Evolutionary conservation across 2,888 invertebrate genomes (phyloP), one percentile per base, ranked within the genome.

Genomic region (Orthonychiurus folsomi): DNA sequence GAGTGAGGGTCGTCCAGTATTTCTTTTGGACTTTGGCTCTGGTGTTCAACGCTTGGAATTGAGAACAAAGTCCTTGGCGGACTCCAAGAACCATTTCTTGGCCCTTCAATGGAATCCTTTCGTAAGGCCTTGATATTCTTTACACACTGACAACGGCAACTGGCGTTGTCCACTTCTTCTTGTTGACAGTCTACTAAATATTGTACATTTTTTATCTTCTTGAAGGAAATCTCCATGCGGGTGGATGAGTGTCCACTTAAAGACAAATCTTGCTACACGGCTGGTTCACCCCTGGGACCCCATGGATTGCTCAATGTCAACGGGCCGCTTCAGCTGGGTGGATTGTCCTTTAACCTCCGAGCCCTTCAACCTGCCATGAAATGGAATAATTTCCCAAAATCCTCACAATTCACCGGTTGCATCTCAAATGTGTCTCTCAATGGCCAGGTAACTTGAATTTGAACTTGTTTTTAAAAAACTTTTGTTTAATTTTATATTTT

Each of bases 371-470:
- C 58, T 1, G 50, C 37, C 23, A 69, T 72, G 63, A 62, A 68
- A 18, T 72, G 72, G 68, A 60, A 48, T 47, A 24, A 56, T 50
- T 52, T 81, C 3, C 89, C 90, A 1, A 85, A 84, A 18, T 82
- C 81, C 56, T 80, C 82, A 66, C 86, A 87, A 63, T 93, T 93
- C 76, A 81, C 83, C 55, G 97, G 97, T 2, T 97, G 96, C 76
- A 85, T 97, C 69, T 85, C 88, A 70, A 94, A 96, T 77, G 83
- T 97, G 69, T 87, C 92, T 0, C 88, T 91, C 75, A 92, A 90
- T 74, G 85, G 85, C 69, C 82, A 80, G 76, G 84, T 85, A 76
- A 79, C 80, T 2, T 1, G 23, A 50, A 47, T 59, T 20, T 9
- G 27, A 2, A 59, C 18, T 15, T 2, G n/a, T 20, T 25, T 5